phyloP scores from a whole-genome alignment of 2,797 vertebrate species.

The Heliangelus exortis region DNA sequence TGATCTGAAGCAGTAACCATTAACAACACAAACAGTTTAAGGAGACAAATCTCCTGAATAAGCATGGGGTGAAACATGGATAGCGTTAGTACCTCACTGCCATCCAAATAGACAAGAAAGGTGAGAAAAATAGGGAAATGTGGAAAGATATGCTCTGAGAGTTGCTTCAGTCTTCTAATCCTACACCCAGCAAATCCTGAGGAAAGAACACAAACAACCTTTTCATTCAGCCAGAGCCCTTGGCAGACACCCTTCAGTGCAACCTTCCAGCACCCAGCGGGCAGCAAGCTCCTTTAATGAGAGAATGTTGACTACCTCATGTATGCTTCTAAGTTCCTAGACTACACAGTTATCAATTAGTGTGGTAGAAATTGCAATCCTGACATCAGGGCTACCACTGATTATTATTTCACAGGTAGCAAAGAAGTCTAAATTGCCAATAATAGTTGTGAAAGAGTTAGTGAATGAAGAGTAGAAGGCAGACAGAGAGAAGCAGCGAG shows the following conservation, averaged over 20 bases:
- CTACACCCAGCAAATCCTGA: background rate
- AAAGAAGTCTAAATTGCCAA: conserved; percentile 30
- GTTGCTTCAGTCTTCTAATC: background rate
- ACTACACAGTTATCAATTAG: background rate
- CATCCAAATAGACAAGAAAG: background rate
- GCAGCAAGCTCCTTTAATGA: background rate
- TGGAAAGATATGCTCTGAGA: background rate
- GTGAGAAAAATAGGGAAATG: background rate
- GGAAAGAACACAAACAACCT: background rate
- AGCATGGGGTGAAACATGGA: background rate
- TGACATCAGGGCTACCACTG: conserved; percentile 8
- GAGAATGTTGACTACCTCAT: background rate
- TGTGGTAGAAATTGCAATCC: conserved; percentile 22
- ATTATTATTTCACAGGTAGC: conserved; percentile 25
- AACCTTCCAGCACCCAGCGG: background rate
- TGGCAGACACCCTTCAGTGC: background rate
- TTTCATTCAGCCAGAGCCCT: background rate
- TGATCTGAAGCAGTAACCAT: background rate
- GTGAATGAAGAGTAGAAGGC: background rate
- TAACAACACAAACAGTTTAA: background rate
- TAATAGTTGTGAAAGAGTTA: conserved; percentile 15
- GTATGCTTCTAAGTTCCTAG: background rate
- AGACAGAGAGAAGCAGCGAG: background rate
- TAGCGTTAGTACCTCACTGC: background rate
- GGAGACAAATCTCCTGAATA: background rate